phyloP scores from a whole-genome alignment of 2,797 vertebrate genomes.

The Benthosema pterotum region DNA sequence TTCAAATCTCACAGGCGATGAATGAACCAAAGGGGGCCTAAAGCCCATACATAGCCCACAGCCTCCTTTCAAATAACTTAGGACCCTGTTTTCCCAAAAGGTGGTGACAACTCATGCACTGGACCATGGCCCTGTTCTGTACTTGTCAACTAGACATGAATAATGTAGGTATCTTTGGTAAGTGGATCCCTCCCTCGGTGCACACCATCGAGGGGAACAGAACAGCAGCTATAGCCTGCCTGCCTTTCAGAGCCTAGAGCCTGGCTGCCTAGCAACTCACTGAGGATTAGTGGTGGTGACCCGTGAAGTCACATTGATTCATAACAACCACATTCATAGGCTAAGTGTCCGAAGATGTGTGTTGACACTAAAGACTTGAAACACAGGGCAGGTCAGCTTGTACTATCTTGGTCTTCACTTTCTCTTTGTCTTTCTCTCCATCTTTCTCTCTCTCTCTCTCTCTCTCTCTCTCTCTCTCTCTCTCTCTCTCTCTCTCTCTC shows the following conservation, averaged over 20 bases:
- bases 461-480: not conserved
- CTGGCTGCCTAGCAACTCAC: not conserved
- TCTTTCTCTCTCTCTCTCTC: not conserved
- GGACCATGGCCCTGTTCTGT: conserved; percentile 58
- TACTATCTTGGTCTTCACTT: not conserved
- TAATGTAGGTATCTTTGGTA: conserved; percentile 79
- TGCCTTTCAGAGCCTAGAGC: conserved; percentile 14
- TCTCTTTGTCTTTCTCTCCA: conserved; percentile 1
- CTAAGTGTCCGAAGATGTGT: conserved; percentile 12
- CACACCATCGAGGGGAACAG: conserved; percentile 52
- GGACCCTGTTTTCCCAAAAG: conserved; percentile 18
- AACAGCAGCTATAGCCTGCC: conserved; percentile 12
- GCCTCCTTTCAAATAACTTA: conserved; percentile 27
- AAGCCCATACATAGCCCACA: conserved; percentile 4
- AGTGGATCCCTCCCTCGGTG: conserved; percentile 65
- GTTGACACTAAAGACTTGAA: not conserved
- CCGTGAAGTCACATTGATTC: not conserved
- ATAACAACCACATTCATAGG: conserved; percentile 21
- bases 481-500: too few relatives aligned
- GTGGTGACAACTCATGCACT: conserved; percentile 58
- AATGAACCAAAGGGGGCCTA: conserved; percentile 48
- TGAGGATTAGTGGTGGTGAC: not conserved
- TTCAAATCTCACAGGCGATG: conserved; percentile 50
- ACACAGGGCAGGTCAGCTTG: conserved; percentile 22
- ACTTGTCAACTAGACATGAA: conserved; percentile 78